These are phyloP conservation scores for Eristalinus aeneus DNA, from an alignment of 2,888 invertebrate genomes.

Conservation along the genomic window DNA sequence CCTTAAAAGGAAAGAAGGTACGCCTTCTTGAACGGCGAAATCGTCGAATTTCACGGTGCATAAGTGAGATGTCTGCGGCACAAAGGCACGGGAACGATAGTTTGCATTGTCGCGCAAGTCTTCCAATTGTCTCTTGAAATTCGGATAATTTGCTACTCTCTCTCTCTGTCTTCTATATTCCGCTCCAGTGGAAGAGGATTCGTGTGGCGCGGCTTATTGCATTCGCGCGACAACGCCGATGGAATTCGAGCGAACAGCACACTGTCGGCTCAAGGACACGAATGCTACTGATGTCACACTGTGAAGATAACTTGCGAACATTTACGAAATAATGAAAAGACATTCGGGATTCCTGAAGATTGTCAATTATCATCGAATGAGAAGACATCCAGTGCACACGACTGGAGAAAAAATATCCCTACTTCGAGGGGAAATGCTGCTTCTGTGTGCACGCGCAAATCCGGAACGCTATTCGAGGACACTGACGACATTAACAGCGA, in stretches of 20 bases:
- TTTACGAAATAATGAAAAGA: conserved; percentile 75
- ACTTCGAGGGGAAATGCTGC: conserved; percentile 35
- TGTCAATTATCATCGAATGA: conserved; percentile 64
- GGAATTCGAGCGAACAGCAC: not conserved
- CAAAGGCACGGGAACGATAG: conserved; percentile 25
- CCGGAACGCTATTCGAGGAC: conserved; percentile 65
- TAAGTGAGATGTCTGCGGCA: conserved; percentile 52
- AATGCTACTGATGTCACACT: conserved; percentile 72
- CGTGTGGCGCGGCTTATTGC: conserved; percentile 67
- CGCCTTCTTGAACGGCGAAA: conserved; percentile 1
- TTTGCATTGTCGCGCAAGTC: conserved; percentile 60
- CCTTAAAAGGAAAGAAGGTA: conserved; percentile 54
- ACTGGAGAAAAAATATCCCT: conserved; percentile 12
- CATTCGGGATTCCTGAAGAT: conserved; percentile 72
- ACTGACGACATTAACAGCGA: conserved; percentile 36
- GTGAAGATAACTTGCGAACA: conserved; percentile 78
- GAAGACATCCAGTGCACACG: conserved; percentile 29
- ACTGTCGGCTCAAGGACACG: conserved; percentile 49
- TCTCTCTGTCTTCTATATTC: not conserved
- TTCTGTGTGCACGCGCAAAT: conserved; percentile 57
- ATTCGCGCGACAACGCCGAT: conserved; percentile 62
- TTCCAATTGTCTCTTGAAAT: conserved; percentile 59
- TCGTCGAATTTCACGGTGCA: conserved; percentile 63
- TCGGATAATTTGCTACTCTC: conserved; percentile 66
- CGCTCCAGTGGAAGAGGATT: conserved; percentile 26